Conservation (phyloP, 1,140 invertebrate species). For the Drosophila orosa region DNA sequence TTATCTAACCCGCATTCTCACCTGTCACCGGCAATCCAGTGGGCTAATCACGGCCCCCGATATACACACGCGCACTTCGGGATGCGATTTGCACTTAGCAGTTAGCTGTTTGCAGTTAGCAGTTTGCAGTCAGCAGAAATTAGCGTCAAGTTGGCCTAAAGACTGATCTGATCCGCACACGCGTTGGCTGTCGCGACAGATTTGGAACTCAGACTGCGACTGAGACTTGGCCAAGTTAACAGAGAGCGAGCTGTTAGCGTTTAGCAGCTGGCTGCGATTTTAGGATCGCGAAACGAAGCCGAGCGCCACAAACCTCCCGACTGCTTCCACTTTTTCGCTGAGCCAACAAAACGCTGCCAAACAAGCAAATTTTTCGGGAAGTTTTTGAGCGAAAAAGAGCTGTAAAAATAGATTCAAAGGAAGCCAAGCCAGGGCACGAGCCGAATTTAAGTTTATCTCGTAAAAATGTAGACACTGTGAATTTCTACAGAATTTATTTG, state of each 20-base stretch:
- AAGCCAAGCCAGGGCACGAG: conserved; percentile 9
- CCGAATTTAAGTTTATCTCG: background rate
- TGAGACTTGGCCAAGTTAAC: conserved; percentile 43
- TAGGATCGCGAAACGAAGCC: conserved; percentile 33
- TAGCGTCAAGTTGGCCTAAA: conserved; percentile 43
- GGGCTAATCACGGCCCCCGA: conserved; percentile 20
- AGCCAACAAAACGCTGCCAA: conserved; percentile 55
- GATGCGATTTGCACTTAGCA: conserved; percentile 7
- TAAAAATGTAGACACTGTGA: background rate
- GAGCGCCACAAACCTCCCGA: conserved; percentile 15
- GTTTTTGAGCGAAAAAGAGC: conserved; percentile 25
- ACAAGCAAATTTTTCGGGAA: conserved; percentile 39
- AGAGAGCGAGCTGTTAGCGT: conserved; percentile 8
- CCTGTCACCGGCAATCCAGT: conserved; percentile 29
- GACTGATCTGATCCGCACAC: conserved; percentile 62
- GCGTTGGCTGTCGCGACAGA: conserved; percentile 76
- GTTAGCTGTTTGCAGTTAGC: background rate
- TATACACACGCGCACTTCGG: conserved; percentile 19
- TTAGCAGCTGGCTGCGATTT: conserved; percentile 30
- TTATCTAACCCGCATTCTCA: conserved; percentile 26
- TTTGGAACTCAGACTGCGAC: conserved; percentile 67
- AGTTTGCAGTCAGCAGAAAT: conserved; percentile 55
- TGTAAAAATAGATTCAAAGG: conserved; percentile 4
- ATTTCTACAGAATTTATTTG: background rate
- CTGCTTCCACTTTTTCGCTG: conserved; percentile 66